Conservation (phyloP, 2,113 vertebrate species). For the Leptosomus discolor region DNA sequence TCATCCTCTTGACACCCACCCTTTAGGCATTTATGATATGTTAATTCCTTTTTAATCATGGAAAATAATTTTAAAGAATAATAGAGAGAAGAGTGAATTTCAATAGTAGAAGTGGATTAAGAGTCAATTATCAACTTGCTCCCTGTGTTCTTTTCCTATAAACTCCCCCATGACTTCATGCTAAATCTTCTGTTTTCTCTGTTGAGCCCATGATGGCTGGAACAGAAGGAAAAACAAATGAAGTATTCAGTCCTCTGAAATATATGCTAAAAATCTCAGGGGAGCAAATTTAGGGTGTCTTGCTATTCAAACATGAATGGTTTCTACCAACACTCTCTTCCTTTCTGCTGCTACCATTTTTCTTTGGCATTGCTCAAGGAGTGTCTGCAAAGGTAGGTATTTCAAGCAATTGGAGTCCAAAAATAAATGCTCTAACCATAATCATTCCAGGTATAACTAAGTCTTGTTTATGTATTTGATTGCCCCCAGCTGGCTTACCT, state of each 20-base stretch:
- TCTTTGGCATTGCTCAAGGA: not conserved
- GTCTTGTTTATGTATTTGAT: constrained; percentile 34
- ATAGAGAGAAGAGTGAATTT: not conserved
- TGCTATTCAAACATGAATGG: not conserved
- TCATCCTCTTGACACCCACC: no score
- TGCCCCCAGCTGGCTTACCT: constrained; percentile 26
- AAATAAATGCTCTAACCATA: constrained; percentile 17
- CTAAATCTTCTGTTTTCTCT: not conserved
- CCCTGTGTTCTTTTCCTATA: not conserved
- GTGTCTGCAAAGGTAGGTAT: not conserved
- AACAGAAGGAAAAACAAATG: not conserved
- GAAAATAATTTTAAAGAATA: not conserved
- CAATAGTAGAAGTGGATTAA: not conserved
- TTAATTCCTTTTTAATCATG: not conserved
- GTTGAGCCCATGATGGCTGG: not conserved
- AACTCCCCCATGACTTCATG: not conserved
- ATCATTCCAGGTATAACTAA: constrained; percentile 23
- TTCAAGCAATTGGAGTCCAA: constrained; percentile 24
- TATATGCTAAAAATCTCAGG: not conserved
- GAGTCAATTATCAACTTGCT: not conserved
- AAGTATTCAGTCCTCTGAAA: not conserved
- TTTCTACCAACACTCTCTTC: not conserved
- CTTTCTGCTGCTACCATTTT: constrained; percentile 2
- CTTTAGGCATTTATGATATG: no score
- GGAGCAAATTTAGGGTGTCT: not conserved